Evolutionary conservation across 2,113 vertebrate genomes (phyloP).

Genomic region (Labrus mixtus): DNA sequence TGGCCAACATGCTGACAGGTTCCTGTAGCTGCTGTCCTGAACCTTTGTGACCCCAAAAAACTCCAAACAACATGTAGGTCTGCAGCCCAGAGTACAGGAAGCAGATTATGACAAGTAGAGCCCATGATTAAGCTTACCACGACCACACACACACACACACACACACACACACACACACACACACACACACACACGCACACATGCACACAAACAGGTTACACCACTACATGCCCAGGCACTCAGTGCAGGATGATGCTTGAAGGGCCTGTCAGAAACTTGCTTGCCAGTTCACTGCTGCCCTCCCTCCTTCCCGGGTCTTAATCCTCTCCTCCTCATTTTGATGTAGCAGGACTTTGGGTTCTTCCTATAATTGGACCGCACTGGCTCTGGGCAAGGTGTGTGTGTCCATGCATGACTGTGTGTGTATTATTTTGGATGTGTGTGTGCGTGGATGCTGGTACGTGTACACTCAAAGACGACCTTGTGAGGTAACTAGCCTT

Average conservation of each 20-base stretch:
- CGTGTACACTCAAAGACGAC: not conserved
- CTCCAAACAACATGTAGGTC: slow-evolving; percentile 42
- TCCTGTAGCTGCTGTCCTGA: slow-evolving; percentile 30
- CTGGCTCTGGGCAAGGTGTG: slow-evolving; percentile 56
- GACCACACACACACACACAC: slow-evolving; percentile 14
- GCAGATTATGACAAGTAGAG: slow-evolving; percentile 56
- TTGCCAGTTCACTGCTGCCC: slow-evolving; percentile 60
- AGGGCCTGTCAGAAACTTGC: slow-evolving; percentile 58
- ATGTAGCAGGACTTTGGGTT: slow-evolving; percentile 64
- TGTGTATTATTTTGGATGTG: not conserved
- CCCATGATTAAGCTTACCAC: slow-evolving; percentile 41
- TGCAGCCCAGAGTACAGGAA: slow-evolving; percentile 49
- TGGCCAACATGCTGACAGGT: slow-evolving; percentile 26
- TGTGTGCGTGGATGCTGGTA: not conserved
- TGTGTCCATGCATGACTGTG: slow-evolving; percentile 31
- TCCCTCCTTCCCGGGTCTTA: slow-evolving; percentile 55
- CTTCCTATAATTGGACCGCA: slow-evolving; percentile 65
- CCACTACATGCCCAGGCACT: slow-evolving; percentile 39
- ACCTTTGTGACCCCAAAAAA: slow-evolving; percentile 37
- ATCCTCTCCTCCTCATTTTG: slow-evolving; percentile 69
- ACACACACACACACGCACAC: slow-evolving; percentile 24
- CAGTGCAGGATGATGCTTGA: slow-evolving; percentile 49
- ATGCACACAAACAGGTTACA: slow-evolving; percentile 24
- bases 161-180: slow-evolving; percentile 21
- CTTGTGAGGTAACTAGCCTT: slow-evolving; percentile 3